Conservation (phyloP, 1,140 invertebrate species). For the Leptinotarsa defecta region DNA sequence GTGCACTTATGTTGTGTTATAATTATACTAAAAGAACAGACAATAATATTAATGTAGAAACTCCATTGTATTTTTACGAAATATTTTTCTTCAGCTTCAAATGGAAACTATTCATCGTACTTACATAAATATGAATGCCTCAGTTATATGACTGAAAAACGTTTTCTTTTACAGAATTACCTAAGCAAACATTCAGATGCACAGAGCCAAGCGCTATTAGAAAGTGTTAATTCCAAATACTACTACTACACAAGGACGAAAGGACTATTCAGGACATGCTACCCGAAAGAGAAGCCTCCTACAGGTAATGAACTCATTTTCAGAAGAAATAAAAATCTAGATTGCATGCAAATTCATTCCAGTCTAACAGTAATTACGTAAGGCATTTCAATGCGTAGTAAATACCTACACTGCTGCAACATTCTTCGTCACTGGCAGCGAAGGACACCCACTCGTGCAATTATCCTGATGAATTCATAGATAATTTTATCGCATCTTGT, state of each 20-base stretch:
- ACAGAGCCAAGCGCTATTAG: constrained; percentile 73
- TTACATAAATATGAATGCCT: no score
- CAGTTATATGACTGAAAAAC: no score
- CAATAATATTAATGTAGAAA: no score
- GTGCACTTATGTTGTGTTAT: no score
- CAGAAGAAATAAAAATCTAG: neutral
- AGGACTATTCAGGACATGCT: constrained; percentile 89
- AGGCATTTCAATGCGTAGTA: neutral
- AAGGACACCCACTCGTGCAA: neutral
- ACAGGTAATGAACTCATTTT: constrained; percentile 65
- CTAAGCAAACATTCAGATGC: constrained; percentile 70
- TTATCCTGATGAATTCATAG: no score
- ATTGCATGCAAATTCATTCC: neutral
- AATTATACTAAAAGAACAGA: no score
- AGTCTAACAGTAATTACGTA: neutral
- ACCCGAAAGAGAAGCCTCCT: constrained; percentile 84
- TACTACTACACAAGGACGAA: constrained; percentile 85
- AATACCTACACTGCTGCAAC: neutral
- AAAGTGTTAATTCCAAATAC: constrained; percentile 80
- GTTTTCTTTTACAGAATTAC: constrained; percentile 66
- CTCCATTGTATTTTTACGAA: no score
- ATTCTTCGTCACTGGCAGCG: neutral
- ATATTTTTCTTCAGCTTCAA: no score
- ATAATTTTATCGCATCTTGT: no score
- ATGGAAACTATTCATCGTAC: no score